Conservation (phyloP, 53 echinoderm and acorn worm species). For the Holothuria leucospilota region DNA sequence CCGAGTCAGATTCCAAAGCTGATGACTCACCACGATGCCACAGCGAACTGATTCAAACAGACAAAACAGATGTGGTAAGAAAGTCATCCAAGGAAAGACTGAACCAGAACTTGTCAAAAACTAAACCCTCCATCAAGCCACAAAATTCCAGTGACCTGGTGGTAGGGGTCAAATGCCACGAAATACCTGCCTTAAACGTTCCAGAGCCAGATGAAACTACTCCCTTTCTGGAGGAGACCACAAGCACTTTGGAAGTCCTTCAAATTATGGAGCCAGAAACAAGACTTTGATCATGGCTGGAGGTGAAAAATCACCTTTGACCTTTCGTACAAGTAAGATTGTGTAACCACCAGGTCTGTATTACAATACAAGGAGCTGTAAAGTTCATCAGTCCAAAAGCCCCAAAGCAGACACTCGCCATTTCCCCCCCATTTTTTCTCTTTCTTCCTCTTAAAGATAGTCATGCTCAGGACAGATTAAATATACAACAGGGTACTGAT, state of each 20-base stretch:
- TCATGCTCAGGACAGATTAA: too few relatives aligned
- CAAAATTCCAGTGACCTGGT: background rate
- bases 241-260: constrained; percentile 11
- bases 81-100: background rate
- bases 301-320: background rate
- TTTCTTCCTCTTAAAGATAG: too few relatives aligned
- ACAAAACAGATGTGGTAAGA: background rate
- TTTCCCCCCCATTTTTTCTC: too few relatives aligned
- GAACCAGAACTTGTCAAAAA: too few relatives aligned
- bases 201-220: constrained; percentile 44
- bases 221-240: constrained; percentile 8
- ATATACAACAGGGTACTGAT: too few relatives aligned
- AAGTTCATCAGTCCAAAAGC: too few relatives aligned
- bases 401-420: too few relatives aligned
- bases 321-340: too few relatives aligned
- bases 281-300: background rate
- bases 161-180: background rate
- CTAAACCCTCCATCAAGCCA: background rate
- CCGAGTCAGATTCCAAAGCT: constrained; percentile 18
- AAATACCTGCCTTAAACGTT: constrained; percentile 43
- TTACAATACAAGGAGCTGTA: too few relatives aligned
- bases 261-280: constrained; percentile 50
- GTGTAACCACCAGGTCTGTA: too few relatives aligned
- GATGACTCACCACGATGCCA: background rate
- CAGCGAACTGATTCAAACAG: constrained; percentile 15